Base-by-base conservation (phyloP, 2,797 vertebrate species). In the Schizopygopsis pylzovi region DNA sequence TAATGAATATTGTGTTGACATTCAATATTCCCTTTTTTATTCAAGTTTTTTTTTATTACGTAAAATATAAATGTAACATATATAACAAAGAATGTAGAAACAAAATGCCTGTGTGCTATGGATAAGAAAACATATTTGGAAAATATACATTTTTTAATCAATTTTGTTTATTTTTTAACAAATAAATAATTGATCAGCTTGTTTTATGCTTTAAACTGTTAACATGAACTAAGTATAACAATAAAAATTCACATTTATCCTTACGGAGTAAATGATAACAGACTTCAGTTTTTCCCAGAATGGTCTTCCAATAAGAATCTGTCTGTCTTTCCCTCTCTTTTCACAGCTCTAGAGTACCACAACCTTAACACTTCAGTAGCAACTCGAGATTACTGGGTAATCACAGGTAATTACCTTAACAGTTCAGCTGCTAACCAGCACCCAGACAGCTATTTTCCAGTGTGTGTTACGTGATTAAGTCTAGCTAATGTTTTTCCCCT, bases 361-460 rank as follows among this genome's bases (percentile, higher is more conserved):
- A 99, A 97, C 91, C 97, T 99, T 72, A 98, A 99, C 92, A 97
- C 96, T 2, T 99, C 98, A 0, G 93, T 94, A 81, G 95, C 96
- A 78, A 99, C 98, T 59, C 97, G 95, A 93, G 96, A 95, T 93
- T 98, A 96, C 84, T 99, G 98, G 98, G 97, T 99, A 86, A 97
- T 96, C 93, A 99, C 98, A 96, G 98, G 98, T 99, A 98, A 95
- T 87, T 61, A 9, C 39, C 12, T 28, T 2, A 22, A 39, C 25
- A 28, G 13, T 47, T 68, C 43, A 68, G 39, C n/a, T 37, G 39
- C 61, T 70, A 76, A 75, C 59, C 63, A 86, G 59, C 33, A 63
- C 45, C 78, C 47, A 70, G 83, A 79, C 76, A 67, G 68, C 63
- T 33, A 84, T 84, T 71, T 76, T 25, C 15, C 79, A 68, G 82